Percentiles rank a stretch among this genome's conserved stretches.
Conservation (phyloP, 2,888 invertebrate genomes). For the Doris montereyensis region DNA sequence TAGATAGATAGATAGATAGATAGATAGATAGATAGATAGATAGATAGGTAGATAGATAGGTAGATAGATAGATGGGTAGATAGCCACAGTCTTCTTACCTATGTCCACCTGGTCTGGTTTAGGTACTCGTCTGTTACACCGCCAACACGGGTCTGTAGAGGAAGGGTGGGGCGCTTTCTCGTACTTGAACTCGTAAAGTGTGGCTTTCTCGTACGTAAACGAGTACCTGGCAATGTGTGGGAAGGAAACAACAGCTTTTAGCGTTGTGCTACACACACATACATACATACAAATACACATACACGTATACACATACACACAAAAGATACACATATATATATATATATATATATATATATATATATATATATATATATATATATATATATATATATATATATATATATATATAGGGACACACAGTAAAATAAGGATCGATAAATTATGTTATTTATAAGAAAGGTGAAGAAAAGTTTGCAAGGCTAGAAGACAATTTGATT, state of each 20-base stretch:
- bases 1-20: not conserved
- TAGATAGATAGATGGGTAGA: not conserved
- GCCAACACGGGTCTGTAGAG: constrained; percentile 60
- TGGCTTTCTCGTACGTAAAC: constrained; percentile 65
- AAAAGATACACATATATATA: no score
- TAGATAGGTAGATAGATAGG: not conserved
- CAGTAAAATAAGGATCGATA: no score
- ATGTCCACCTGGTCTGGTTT: constrained; percentile 60
- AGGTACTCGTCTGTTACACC: constrained; percentile 59
- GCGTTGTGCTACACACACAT: no score
- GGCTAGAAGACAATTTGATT: no score
- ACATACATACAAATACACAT: no score
- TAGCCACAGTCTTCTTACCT: constrained; percentile 43
- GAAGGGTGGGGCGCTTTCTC: constrained; percentile 61
- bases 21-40: constrained; percentile 2
- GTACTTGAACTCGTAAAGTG: constrained; percentile 66
- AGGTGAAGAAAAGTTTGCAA: no score
- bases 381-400: no score
- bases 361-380: no score
- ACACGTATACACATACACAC: no score
- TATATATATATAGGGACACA: no score
- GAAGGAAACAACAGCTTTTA: constrained; percentile 38
- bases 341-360: no score
- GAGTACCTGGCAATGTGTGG: constrained; percentile 55
- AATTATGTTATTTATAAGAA: no score